Conservation (phyloP, 37 sponge, comb jelly and placozoan genomes). For the Theonella swinhoei region DNA sequence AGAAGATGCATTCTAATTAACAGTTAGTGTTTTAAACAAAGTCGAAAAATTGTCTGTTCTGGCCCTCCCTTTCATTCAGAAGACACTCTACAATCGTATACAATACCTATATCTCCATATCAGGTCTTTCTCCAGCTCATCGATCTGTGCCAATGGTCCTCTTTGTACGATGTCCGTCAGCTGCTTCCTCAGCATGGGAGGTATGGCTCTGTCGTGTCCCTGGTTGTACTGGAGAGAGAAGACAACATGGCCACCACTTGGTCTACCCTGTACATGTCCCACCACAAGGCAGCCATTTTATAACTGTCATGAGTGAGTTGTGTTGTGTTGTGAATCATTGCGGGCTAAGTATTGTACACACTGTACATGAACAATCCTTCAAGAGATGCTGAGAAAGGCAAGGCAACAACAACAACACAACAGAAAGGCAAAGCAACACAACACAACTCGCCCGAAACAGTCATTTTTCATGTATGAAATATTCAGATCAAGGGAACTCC, state of each 20-base stretch:
- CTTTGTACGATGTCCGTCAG: conserved; percentile 67
- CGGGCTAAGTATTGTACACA: too few species aligned
- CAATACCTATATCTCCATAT: conserved; percentile 91
- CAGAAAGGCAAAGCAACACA: too few species aligned
- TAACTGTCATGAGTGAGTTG: too few species aligned
- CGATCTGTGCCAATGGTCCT: conserved; percentile 75
- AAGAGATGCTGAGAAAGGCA: too few species aligned
- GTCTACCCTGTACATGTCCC: background rate
- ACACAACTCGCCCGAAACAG: too few species aligned
- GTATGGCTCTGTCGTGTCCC: background rate
- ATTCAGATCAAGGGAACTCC: too few species aligned
- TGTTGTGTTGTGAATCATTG: too few species aligned
- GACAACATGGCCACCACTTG: too few species aligned
- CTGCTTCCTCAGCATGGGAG: conserved; percentile 23
- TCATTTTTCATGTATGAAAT: too few species aligned
- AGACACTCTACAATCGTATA: too few species aligned
- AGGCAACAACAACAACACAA: too few species aligned
- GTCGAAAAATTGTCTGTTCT: background rate
- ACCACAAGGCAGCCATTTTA: background rate
- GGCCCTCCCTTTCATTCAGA: background rate
- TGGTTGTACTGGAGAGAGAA: conserved; percentile 5
- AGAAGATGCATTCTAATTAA: conserved; percentile 43
- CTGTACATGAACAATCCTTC: too few species aligned
- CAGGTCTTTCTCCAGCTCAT: conserved; percentile 82
- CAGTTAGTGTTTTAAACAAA: background rate